phyloP scores from a whole-genome alignment of 2,888 invertebrate genomes.

The Napeogenes sylphis region DNA sequence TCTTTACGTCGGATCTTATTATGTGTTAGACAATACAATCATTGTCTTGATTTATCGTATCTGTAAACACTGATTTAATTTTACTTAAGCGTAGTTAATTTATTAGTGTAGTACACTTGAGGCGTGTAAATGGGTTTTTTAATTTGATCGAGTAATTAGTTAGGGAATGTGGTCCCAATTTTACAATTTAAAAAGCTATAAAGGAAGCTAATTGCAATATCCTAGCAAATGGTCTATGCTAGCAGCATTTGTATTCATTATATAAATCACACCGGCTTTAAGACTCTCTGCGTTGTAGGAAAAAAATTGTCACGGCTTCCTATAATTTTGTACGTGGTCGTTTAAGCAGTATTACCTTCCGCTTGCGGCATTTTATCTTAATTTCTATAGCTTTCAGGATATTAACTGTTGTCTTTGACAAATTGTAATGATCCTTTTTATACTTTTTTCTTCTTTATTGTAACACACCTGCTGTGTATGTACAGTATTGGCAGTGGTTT shows the following conservation, averaged over 20 bases:
- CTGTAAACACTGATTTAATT: constrained; percentile 18
- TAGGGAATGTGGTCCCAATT: constrained; percentile 39
- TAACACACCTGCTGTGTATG: no score
- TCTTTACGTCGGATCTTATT: constrained; percentile 33
- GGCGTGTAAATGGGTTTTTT: constrained; percentile 5
- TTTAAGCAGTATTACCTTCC: constrained; percentile 63
- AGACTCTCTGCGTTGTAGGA: constrained; percentile 54
- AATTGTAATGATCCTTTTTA: constrained; percentile 33
- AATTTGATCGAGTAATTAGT: constrained; percentile 32
- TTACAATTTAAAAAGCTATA: constrained; percentile 57
- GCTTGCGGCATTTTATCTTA: constrained; percentile 70
- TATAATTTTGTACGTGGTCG: constrained; percentile 75
- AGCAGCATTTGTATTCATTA: constrained; percentile 75
- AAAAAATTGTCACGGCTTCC: constrained; percentile 73
- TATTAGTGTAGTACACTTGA: constrained; percentile 8
- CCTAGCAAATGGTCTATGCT: constrained; percentile 52
- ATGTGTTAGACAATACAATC: constrained; percentile 21
- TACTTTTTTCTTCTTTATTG: constrained; percentile 9
- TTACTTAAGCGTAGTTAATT: constrained; percentile 23
- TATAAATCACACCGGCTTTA: constrained; percentile 69
- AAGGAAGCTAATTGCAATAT: constrained; percentile 67
- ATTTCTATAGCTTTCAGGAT: constrained; percentile 59
- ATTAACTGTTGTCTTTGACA: constrained; percentile 38
- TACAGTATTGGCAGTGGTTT: no score
- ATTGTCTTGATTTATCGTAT: constrained; percentile 22